Percentiles rank a stretch among this genome's conserved stretches.
These are phyloP conservation scores for Nebria ingens DNA, from an alignment of 1,140 invertebrate genomes.

Conservation along the genomic window DNA sequence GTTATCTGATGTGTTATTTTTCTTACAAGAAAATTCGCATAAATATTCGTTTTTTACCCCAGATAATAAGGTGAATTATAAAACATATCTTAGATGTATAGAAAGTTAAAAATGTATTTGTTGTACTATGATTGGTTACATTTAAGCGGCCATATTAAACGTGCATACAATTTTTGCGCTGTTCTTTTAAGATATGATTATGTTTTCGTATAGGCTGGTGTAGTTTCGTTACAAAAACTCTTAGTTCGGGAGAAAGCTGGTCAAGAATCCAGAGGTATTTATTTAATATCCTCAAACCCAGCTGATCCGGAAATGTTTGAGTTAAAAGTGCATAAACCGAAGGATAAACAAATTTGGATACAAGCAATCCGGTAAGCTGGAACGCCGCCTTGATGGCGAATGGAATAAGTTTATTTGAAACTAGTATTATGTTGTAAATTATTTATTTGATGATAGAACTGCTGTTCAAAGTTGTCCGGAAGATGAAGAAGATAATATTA, in stretches of 20 bases:
- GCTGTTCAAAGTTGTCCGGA: constrained; percentile 63
- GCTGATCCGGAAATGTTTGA: constrained; percentile 92
- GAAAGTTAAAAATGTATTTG: constrained; percentile 5
- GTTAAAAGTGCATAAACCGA: constrained; percentile 76
- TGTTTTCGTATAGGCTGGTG: constrained; percentile 56
- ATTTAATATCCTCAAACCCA: constrained; percentile 79
- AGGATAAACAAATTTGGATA: constrained; percentile 84
- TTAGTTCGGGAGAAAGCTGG: constrained; percentile 88
- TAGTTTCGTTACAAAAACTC: constrained; percentile 82
- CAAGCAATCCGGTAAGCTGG: constrained; percentile 61
- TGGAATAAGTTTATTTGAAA: constrained; percentile 1
- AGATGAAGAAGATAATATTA: constrained; percentile 44
- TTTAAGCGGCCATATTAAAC: background rate
- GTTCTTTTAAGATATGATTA: background rate
- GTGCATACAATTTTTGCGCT: background rate
- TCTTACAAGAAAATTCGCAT: constrained; percentile 76
- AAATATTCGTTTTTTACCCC: constrained; percentile 76
- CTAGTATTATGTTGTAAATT: constrained; percentile 14
- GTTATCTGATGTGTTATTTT: constrained; percentile 83
- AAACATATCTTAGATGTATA: background rate
- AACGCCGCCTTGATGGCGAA: too few relatives aligned
- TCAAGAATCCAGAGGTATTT: constrained; percentile 76
- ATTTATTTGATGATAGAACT: constrained; percentile 34
- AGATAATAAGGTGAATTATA: constrained; percentile 58
- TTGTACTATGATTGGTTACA: background rate